These are phyloP conservation scores for Erethizon dorsatum DNA, from an alignment of 2,797 vertebrate species.

Conservation along the genomic window DNA sequence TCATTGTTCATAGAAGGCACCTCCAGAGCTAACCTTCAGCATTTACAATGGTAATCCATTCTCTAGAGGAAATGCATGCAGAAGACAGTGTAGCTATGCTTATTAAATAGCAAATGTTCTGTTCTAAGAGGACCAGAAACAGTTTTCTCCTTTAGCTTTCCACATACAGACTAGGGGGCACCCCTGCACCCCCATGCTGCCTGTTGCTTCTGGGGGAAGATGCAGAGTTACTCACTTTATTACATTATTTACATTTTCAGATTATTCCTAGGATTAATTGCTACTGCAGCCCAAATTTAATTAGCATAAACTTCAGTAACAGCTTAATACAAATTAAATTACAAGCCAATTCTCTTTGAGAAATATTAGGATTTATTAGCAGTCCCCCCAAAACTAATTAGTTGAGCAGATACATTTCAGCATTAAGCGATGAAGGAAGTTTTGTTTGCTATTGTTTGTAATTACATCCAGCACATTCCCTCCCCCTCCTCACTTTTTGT, in stretches of 20 bases:
- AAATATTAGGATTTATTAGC: conserved; percentile 87
- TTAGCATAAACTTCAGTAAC: conserved; percentile 81
- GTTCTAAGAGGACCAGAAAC: background rate
- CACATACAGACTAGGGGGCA: background rate
- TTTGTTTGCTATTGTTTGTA: conserved; percentile 76
- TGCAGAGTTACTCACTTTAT: conserved; percentile 79
- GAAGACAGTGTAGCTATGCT: conserved; percentile 35
- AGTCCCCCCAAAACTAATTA: conserved; percentile 81
- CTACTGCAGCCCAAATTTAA: conserved; percentile 83
- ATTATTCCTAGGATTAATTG: conserved; percentile 83
- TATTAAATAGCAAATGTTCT: conserved; percentile 78
- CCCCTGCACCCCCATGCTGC: background rate
- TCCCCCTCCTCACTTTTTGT: background rate
- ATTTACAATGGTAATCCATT: conserved; percentile 62
- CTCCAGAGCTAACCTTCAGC: conserved; percentile 74
- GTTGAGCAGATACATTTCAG: conserved; percentile 82
- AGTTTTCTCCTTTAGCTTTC: background rate
- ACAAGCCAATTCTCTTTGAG: conserved; percentile 82
- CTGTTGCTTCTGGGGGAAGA: conserved; percentile 37
- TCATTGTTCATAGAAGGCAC: conserved; percentile 75
- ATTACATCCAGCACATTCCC: conserved; percentile 66
- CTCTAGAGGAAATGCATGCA: conserved; percentile 68
- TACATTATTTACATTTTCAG: conserved; percentile 85
- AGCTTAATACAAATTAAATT: conserved; percentile 87
- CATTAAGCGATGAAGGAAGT: conserved; percentile 76